These are phyloP conservation scores for Odontocolon sp. DNA, from an alignment of 2,888 invertebrate species.

Conservation along the genomic window DNA sequence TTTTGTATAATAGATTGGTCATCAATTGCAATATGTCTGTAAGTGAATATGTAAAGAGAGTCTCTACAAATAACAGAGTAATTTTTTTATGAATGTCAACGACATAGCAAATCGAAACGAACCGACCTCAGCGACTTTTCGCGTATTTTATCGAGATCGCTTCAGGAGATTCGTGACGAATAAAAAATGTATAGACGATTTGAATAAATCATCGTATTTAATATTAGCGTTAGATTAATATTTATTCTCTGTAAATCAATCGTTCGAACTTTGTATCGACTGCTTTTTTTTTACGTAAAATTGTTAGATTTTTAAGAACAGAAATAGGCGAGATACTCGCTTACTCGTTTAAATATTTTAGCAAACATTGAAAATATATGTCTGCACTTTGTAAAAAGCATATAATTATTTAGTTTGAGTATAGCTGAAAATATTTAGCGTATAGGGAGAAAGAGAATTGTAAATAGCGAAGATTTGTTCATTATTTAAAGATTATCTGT, in stretches of 20 bases:
- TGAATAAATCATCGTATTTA: constrained; percentile 43
- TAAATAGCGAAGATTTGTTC: constrained; percentile 50
- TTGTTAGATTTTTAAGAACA: constrained; percentile 27
- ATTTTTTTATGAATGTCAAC: neutral
- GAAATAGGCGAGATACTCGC: neutral
- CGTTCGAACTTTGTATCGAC: constrained; percentile 38
- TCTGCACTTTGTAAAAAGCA: constrained; percentile 46
- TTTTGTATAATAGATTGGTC: constrained; percentile 40
- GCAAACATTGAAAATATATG: constrained; percentile 2
- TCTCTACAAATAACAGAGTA: neutral
- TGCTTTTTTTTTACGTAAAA: constrained; percentile 50
- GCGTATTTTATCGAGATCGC: neutral
- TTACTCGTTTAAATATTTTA: neutral
- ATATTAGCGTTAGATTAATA: constrained; percentile 54
- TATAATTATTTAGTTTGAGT: neutral
- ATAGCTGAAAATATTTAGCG: constrained; percentile 14
- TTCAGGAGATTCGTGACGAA: neutral
- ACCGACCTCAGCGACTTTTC: neutral
- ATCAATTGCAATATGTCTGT: neutral
- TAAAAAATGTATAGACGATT: constrained; percentile 33
- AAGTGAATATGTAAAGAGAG: neutral
- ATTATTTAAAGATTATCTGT: constrained; percentile 51
- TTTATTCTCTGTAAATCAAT: constrained; percentile 47
- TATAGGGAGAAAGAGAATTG: constrained; percentile 19
- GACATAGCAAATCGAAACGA: neutral